phyloP scores from a whole-genome alignment of 2,113 vertebrate genomes.

The Notiomystis cincta region DNA sequence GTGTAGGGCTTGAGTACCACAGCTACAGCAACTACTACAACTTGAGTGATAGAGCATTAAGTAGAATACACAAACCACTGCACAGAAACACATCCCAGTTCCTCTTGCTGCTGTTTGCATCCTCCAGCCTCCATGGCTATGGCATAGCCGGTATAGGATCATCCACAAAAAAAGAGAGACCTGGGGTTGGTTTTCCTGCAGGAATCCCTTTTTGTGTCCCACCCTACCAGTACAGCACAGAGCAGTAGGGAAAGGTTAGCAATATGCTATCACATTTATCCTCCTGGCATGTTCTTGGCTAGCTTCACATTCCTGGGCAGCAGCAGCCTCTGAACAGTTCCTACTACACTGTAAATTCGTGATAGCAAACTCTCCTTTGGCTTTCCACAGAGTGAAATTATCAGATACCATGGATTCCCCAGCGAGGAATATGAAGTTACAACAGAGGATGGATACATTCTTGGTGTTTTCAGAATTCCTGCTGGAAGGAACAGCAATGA shows the following conservation, averaged over 20 bases:
- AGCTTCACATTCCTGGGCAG: not conserved
- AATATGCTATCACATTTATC: not conserved
- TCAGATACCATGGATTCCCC: slow-evolving; percentile 64
- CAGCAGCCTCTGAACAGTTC: not conserved
- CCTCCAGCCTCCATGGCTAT: not conserved
- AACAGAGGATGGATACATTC: slow-evolving; percentile 73
- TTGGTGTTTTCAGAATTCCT: slow-evolving; percentile 72
- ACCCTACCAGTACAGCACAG: not conserved
- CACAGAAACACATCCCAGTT: not conserved
- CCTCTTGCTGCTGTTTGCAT: not conserved
- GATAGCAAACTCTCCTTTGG: not conserved
- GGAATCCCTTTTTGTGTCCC: not conserved
- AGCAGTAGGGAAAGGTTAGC: not conserved
- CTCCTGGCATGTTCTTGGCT: not conserved
- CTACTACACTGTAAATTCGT: not conserved
- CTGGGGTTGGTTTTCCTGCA: not conserved
- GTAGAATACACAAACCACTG: not conserved
- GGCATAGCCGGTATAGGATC: not conserved
- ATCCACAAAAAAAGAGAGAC: not conserved
- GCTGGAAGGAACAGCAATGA: not conserved
- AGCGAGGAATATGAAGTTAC: slow-evolving; percentile 67
- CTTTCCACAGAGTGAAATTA: slow-evolving; percentile 70
- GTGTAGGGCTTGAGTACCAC: not conserved
- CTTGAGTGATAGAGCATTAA: not conserved
- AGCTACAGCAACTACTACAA: not conserved